Percentiles rank a stretch among this genome's conserved stretches.
Evolutionary conservation across 2,797 vertebrate genomes (phyloP).

Genomic region (Mionectes olivaceus): DNA sequence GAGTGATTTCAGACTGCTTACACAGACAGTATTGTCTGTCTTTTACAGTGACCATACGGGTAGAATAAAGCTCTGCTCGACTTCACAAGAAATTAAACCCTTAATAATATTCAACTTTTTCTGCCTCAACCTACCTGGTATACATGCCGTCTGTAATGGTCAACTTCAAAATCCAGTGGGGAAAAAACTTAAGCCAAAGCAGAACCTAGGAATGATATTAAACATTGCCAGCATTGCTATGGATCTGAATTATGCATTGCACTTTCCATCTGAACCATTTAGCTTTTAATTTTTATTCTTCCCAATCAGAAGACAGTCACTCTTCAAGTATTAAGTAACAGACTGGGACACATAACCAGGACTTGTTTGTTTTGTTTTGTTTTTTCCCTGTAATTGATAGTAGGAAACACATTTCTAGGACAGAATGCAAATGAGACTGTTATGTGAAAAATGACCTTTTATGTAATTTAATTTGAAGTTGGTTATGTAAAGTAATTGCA

Average conservation of each 20-base stretch:
- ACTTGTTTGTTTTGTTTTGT: background rate
- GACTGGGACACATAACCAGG: background rate
- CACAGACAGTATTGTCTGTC: background rate
- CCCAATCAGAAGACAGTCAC: background rate
- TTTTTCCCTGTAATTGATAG: slow-evolving; percentile 15
- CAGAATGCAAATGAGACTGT: slow-evolving; percentile 68
- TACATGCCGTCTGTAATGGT: background rate
- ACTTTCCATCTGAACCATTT: background rate
- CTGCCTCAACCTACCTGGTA: background rate
- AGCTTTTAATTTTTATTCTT: slow-evolving; percentile 19
- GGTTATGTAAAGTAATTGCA: slow-evolving; percentile 70
- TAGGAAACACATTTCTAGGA: slow-evolving; percentile 44
- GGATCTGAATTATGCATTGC: background rate
- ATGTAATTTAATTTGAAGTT: slow-evolving; percentile 70
- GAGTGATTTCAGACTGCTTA: background rate
- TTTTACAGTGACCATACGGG: background rate
- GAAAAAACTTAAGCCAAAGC: background rate
- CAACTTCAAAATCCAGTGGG: background rate
- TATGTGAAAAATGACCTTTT: slow-evolving; percentile 64
- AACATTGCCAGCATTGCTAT: background rate
- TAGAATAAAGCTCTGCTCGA: background rate
- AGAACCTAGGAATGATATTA: background rate
- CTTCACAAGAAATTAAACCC: background rate
- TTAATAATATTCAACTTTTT: background rate
- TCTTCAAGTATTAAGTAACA: slow-evolving; percentile 29